Percentiles rank a stretch among this genome's conserved stretches.
Evolutionary conservation across 2,888 invertebrate species (phyloP).

Genomic region (Crocallis elinguaria): DNA sequence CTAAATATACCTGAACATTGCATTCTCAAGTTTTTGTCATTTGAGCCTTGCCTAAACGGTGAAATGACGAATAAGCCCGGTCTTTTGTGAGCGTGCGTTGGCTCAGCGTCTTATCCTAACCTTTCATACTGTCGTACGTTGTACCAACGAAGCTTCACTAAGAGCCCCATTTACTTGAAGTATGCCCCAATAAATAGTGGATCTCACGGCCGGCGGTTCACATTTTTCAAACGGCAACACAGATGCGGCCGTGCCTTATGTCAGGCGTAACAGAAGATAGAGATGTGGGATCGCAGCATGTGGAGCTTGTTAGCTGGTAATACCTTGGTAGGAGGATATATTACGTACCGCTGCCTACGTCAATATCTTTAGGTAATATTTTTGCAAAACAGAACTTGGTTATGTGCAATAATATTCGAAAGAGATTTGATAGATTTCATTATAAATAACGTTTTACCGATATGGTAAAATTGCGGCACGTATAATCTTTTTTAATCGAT

Average conservation of each 20-base stretch:
- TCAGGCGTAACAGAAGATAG: constrained; percentile 42
- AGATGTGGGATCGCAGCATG: constrained; percentile 26
- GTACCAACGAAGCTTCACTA: constrained; percentile 43
- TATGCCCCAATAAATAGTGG: constrained; percentile 67
- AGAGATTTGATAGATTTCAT: too few relatives aligned
- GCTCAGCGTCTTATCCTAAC: not conserved
- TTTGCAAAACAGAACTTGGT: too few relatives aligned
- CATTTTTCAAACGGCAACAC: constrained; percentile 56
- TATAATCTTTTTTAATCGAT: too few relatives aligned
- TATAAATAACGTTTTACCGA: too few relatives aligned
- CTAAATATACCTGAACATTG: too few relatives aligned
- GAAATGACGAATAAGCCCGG: constrained; percentile 1
- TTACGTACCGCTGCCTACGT: too few relatives aligned
- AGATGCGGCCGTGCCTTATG: constrained; percentile 46
- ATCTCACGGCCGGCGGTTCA: constrained; percentile 41
- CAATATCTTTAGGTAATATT: too few relatives aligned
- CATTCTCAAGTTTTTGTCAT: too few relatives aligned
- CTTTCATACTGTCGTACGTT: not conserved
- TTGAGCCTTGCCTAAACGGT: too few relatives aligned
- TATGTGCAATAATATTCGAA: too few relatives aligned
- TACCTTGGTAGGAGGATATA: not conserved
- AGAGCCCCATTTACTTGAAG: constrained; percentile 67
- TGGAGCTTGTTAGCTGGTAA: constrained; percentile 19
- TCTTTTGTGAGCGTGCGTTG: constrained; percentile 18
- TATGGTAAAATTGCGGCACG: too few relatives aligned